phyloP scores from a whole-genome alignment of 2,797 vertebrate genomes.

The Falco concolor region DNA sequence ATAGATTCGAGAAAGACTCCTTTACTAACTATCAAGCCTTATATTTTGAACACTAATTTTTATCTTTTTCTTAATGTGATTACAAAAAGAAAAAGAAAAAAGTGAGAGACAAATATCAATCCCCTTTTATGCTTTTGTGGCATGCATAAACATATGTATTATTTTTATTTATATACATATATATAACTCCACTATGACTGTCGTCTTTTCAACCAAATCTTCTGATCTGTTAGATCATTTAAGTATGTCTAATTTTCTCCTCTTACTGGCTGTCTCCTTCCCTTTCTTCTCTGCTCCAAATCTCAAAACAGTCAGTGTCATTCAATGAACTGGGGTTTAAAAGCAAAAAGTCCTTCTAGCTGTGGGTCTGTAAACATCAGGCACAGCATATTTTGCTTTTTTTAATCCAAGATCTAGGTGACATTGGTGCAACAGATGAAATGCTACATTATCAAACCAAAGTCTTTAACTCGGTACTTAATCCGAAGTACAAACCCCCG shows the following conservation, averaged over 20 bases:
- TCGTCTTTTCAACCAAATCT: neutral
- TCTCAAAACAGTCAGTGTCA: neutral
- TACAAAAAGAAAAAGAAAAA: neutral
- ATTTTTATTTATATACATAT: neutral
- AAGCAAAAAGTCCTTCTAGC: neutral
- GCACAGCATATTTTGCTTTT: neutral
- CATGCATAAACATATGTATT: neutral
- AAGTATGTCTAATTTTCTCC: neutral
- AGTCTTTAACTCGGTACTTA: neutral
- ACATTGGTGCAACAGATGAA: neutral
- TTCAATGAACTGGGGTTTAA: neutral
- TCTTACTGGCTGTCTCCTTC: neutral
- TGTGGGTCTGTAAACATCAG: neutral
- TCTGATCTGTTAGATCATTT: neutral
- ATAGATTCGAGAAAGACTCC: neutral
- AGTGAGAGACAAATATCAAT: neutral
- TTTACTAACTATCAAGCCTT: neutral
- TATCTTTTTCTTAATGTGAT: neutral
- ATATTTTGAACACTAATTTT: neutral
- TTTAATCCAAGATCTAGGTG: neutral
- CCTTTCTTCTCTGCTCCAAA: neutral
- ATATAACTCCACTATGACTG: neutral
- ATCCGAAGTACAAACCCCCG: neutral
- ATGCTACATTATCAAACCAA: neutral
- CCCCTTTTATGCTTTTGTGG: neutral